phyloP scores from a whole-genome alignment of 2,113 vertebrate species.

The Murina feae region DNA sequence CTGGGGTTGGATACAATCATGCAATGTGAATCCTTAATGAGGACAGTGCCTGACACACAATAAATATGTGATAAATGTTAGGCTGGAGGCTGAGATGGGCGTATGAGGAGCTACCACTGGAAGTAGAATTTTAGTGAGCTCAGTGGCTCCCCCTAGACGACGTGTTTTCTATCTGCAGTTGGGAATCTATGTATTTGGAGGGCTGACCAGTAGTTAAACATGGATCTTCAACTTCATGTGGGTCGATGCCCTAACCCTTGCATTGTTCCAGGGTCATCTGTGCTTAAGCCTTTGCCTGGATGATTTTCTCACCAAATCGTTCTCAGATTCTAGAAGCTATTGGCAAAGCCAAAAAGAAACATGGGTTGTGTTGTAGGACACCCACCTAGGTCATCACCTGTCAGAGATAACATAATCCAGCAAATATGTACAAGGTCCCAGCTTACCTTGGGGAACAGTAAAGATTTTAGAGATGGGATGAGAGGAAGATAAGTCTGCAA shows the following conservation, averaged over 20 bases:
- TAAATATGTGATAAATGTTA: neutral
- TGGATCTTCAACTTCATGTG: neutral
- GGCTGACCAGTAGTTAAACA: neutral
- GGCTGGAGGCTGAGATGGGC: neutral
- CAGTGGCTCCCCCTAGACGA: neutral
- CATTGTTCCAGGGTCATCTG: neutral
- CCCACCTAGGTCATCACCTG: neutral
- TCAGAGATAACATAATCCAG: neutral
- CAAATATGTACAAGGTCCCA: neutral
- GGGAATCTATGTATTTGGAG: neutral
- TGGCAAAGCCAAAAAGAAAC: neutral
- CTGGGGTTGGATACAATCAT: neutral
- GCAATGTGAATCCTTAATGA: fast-evolving
- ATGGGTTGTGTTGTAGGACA: neutral
- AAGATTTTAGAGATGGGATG: neutral
- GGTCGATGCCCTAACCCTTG: neutral
- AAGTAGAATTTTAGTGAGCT: neutral
- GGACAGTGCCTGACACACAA: neutral
- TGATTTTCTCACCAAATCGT: neutral
- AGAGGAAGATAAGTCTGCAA: neutral
- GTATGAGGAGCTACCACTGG: neutral
- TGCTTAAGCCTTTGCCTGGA: neutral
- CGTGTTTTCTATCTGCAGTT: neutral
- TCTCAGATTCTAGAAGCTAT: slow-evolving; percentile 2
- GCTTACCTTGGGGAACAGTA: neutral